Percentiles rank a stretch among this genome's conserved stretches.
phyloP scores from a whole-genome alignment of 2,888 invertebrate genomes.

The Patella depressa region DNA sequence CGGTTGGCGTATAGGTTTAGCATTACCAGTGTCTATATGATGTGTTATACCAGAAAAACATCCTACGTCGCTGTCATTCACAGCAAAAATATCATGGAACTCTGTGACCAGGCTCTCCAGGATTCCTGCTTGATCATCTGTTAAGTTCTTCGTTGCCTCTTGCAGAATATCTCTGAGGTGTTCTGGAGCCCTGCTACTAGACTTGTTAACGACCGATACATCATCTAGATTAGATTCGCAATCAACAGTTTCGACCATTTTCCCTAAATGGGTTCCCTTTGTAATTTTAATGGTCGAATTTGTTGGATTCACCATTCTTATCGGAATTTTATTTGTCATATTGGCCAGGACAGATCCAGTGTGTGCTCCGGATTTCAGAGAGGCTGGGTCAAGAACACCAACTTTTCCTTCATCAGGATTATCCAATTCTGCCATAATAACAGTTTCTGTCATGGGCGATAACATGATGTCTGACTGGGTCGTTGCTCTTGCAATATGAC shows the following conservation, averaged over 20 bases:
- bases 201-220: too few relatives aligned
- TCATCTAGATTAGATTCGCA: too few relatives aligned
- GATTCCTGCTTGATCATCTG: too few relatives aligned
- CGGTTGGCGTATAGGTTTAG: constrained; percentile 24
- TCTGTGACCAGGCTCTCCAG: not conserved
- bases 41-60: constrained; percentile 12
- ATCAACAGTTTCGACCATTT: not conserved
- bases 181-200: not conserved
- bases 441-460: not conserved
- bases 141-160: not conserved
- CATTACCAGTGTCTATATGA: constrained; percentile 20
- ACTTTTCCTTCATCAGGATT: not conserved
- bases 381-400: not conserved
- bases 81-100: not conserved
- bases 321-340: not conserved
- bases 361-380: not conserved
- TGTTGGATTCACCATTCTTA: not conserved
- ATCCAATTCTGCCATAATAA: not conserved
- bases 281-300: not conserved
- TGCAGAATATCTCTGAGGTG: not conserved
- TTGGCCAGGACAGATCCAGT: not conserved
- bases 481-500: not conserved
- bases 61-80: constrained; percentile 7
- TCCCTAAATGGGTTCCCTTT: not conserved
- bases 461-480: not conserved